Conservation (phyloP, 1,140 invertebrate genomes). For the Samia ricini region DNA sequence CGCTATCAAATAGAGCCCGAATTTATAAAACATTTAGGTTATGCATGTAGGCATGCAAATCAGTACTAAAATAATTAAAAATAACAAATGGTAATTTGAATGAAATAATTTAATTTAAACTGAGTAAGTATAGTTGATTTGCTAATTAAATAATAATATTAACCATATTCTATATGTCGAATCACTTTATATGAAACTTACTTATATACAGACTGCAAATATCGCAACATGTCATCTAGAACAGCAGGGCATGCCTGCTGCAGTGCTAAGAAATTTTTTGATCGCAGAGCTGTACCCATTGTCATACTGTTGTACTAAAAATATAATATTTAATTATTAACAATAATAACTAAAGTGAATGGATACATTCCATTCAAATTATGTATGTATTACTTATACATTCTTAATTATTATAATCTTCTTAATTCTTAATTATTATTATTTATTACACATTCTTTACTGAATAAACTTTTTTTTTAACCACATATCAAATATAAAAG, state of each 20-base stretch:
- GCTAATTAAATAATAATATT: no score
- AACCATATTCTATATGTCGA: no score
- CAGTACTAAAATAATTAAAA: no score
- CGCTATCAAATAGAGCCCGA: no score
- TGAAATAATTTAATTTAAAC: no score
- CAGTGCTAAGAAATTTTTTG: constrained; percentile 51
- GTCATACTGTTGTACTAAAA: constrained; percentile 73
- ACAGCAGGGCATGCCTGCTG: constrained; percentile 61
- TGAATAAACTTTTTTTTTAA: neutral
- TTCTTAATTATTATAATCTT: neutral
- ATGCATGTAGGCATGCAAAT: no score
- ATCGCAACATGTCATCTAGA: constrained; percentile 61
- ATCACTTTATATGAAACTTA: constrained; percentile 29
- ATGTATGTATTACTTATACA: neutral
- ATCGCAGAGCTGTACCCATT: constrained; percentile 60
- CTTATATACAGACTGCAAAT: constrained; percentile 60
- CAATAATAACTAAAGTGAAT: neutral
- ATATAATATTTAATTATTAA: constrained; percentile 1
- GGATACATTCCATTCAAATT: neutral
- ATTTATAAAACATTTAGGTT: no score
- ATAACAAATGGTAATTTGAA: no score
- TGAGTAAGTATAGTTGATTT: no score
- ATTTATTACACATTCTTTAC: neutral
- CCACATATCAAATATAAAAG: neutral
- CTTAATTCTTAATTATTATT: neutral